Base-by-base conservation (phyloP, 1,140 invertebrate species). In the Venustaconcha ellipsiformis region DNA sequence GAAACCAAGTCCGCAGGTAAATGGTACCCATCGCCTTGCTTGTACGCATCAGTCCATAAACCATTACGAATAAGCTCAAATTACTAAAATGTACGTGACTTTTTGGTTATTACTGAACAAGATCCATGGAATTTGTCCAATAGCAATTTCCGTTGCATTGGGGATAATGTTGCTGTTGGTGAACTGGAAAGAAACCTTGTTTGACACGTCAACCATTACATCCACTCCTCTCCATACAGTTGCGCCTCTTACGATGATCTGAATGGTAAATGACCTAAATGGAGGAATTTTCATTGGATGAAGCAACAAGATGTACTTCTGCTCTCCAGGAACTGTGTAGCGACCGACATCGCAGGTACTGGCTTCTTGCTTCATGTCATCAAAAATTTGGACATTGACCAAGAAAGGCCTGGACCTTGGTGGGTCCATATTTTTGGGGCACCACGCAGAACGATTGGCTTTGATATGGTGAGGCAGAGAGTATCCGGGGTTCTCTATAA, bases 71-170 rank as follows among this genome's bases (percentile, higher is more conserved):
- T 26, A 26, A 26, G 26, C 26, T 2, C 26, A 26, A 1, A 26
- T 26, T 26, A 26, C 37, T 5, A 37, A 37, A 37, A 37, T 37
- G 37, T 8, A 37, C 8, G 11, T 56, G 15, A 6, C 5, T 71
- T 30, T 70, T 56, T 60, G 64, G 3, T 62, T 76, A 20, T 73
- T 79, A 26, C 65, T 74, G 30, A 74, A 75, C 48, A 80, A 62
- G 13, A 73, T 48, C 15, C 56, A 18, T 15, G 70, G 79, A 37
- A 75, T 67, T 48, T 77, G 70, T 18, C 71, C 67, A 65, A 77
- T 57, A 67, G 60, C 63, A 59, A 82, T 70, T 57, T 67, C 75
- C 55, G 70, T 71, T 37, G 62, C 69, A 63, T 80, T 73, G 20
- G 69, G 64, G 56, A 66, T 73, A 12, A 67, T 37, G 67, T 74